A percentile compares a stretch with the other conserved stretches of the same genome.
phyloP scores from a whole-genome alignment of 1,140 invertebrate species.

The Glossosoma conforme region DNA sequence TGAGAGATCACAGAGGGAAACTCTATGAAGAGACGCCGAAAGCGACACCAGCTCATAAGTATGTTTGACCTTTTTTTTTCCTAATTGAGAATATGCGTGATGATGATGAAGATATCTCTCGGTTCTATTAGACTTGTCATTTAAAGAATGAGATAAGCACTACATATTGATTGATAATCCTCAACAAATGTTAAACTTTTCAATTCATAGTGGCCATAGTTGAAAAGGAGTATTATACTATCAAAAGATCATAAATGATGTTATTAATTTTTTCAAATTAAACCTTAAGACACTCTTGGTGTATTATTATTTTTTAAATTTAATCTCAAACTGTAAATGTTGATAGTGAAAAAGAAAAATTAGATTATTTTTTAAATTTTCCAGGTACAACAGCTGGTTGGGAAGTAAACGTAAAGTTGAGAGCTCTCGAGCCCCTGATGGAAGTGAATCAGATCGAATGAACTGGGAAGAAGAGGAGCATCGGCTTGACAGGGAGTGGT shows the following conservation, averaged over 20 bases:
- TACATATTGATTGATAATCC: too few relatives aligned
- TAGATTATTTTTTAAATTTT: constrained; percentile 6
- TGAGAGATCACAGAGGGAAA: constrained; percentile 49
- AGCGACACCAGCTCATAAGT: constrained; percentile 82
- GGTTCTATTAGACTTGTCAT: too few relatives aligned
- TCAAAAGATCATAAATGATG: too few relatives aligned
- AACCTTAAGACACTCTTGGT: too few relatives aligned
- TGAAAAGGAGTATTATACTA: too few relatives aligned
- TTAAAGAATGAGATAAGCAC: too few relatives aligned
- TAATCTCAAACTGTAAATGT: constrained; percentile 2
- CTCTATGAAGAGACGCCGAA: constrained; percentile 64
- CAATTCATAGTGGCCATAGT: too few relatives aligned
- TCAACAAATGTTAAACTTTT: too few relatives aligned
- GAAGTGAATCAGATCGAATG: constrained; percentile 64
- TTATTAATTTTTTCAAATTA: too few relatives aligned
- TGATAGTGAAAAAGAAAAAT: not conserved
- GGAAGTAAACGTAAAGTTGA: constrained; percentile 30
- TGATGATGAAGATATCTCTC: too few relatives aligned
- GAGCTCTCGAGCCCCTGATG: constrained; percentile 55
- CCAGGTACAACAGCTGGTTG: constrained; percentile 27
- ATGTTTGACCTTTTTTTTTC: constrained; percentile 37
- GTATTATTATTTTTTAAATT: constrained; percentile 4
- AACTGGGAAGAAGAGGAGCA: constrained; percentile 93
- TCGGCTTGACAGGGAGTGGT: constrained; percentile 94
- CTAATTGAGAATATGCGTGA: too few relatives aligned